Conservation (phyloP, 2,797 vertebrate species). For the Poecilia gillii region DNA sequence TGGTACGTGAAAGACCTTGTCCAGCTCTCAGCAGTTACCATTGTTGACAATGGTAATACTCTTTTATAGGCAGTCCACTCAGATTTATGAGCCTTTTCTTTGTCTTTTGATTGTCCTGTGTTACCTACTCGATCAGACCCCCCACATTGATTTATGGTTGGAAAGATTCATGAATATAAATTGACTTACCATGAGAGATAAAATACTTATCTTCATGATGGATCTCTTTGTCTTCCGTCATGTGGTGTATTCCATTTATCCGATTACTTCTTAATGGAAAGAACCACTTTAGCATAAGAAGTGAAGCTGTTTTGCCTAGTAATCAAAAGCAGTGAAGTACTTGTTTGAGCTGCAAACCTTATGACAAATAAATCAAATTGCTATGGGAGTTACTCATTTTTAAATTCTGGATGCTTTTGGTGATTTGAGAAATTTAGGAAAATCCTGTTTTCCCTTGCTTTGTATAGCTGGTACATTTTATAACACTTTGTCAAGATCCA, state of each 20-base stretch:
- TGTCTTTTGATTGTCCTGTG: conserved; percentile 11
- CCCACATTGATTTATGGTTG: conserved; percentile 18
- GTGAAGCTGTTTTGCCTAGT: conserved; percentile 12
- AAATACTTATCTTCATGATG: conserved; percentile 21
- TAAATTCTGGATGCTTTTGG: conserved; percentile 34
- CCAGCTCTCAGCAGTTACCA: neutral
- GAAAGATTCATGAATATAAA: conserved; percentile 40
- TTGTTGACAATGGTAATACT: conserved; percentile 1
- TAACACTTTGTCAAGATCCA: conserved; percentile 48
- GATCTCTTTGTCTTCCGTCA: conserved; percentile 20
- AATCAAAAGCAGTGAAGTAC: conserved; percentile 16
- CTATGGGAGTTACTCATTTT: conserved; percentile 49
- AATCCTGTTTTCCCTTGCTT: conserved; percentile 49
- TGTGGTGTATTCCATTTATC: conserved; percentile 35
- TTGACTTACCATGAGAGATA: conserved; percentile 6
- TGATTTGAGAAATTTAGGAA: conserved; percentile 23
- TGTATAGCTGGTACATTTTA: conserved; percentile 30
- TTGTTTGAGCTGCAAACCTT: conserved; percentile 10
- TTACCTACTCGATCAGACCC: conserved; percentile 14
- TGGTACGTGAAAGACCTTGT: neutral
- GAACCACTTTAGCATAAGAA: conserved; percentile 20
- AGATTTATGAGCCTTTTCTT: conserved; percentile 3
- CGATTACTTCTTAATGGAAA: conserved; percentile 27
- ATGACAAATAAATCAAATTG: conserved; percentile 5
- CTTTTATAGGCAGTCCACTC: neutral